These are phyloP conservation scores for Atethmia centrago DNA, from an alignment of 2,888 invertebrate genomes.

Conservation along the genomic window DNA sequence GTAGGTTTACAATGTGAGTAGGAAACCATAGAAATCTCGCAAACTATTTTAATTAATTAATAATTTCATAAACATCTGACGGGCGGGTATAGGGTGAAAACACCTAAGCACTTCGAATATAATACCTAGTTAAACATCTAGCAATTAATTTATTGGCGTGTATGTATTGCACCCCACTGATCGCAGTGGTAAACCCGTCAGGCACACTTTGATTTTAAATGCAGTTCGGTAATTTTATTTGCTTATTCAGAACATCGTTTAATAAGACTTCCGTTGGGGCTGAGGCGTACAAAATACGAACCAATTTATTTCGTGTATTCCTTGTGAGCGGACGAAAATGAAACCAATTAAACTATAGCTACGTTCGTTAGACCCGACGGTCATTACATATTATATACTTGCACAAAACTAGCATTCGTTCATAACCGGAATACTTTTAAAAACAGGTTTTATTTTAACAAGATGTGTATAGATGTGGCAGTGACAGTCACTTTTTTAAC, in stretches of 20 bases:
- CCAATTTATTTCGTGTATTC: conserved; percentile 10
- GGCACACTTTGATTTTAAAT: conserved; percentile 2
- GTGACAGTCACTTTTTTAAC: conserved; percentile 62
- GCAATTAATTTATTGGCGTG: not conserved
- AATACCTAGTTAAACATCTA: not conserved
- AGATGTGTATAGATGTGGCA: conserved; percentile 56
- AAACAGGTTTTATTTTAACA: conserved; percentile 67
- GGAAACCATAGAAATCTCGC: not conserved
- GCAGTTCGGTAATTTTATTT: conserved; percentile 15
- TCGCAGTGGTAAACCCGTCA: not conserved
- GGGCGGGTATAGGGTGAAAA: not conserved
- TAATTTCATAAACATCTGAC: not conserved
- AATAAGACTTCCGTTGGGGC: not conserved
- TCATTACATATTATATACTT: conserved; percentile 38
- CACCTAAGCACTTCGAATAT: not conserved
- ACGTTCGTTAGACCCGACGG: conserved; percentile 36
- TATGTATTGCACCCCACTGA: too few relatives aligned
- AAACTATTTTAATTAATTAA: conserved; percentile 39
- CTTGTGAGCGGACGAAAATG: conserved; percentile 11
- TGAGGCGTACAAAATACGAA: not conserved
- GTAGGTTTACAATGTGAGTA: not conserved
- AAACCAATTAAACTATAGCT: conserved; percentile 33
- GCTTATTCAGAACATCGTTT: conserved; percentile 7
- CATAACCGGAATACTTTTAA: conserved; percentile 68
- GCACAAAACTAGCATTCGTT: conserved; percentile 48